These are phyloP conservation scores for Trachelipus rathkii DNA, from an alignment of 1,140 invertebrate species.

Conservation along the genomic window DNA sequence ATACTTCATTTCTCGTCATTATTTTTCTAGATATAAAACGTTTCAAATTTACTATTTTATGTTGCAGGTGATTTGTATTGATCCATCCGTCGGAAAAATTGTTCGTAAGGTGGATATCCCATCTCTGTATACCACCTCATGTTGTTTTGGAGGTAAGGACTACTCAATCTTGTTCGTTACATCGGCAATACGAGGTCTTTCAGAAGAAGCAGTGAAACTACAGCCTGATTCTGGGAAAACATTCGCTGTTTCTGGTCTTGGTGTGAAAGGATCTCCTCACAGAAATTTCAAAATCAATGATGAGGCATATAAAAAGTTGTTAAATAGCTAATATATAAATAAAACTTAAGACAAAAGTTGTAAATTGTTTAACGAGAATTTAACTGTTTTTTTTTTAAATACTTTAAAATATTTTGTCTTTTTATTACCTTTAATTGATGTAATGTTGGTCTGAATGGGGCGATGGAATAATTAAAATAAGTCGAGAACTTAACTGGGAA, in stretches of 20 bases:
- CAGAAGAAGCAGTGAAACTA: constrained; percentile 55
- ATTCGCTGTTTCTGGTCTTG: constrained; percentile 65
- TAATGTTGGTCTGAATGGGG: too few relatives aligned
- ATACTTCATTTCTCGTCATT: too few relatives aligned
- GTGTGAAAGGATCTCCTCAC: constrained; percentile 55
- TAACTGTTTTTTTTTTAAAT: too few relatives aligned
- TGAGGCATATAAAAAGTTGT: background rate
- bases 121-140: constrained; percentile 68
- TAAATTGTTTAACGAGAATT: too few relatives aligned
- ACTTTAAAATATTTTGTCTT: too few relatives aligned
- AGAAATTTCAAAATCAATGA: background rate
- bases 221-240: constrained; percentile 65
- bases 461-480: too few relatives aligned
- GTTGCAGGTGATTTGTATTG: constrained; percentile 56
- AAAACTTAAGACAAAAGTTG: background rate
- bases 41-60: too few relatives aligned
- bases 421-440: too few relatives aligned
- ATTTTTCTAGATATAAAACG: too few relatives aligned
- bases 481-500: too few relatives aligned
- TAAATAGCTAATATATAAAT: background rate
- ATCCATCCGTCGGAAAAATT: constrained; percentile 52
- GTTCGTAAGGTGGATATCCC: constrained; percentile 62
- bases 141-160: constrained; percentile 70
- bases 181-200: constrained; percentile 55
- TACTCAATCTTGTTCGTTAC: constrained; percentile 73